Conservation (phyloP, 1,140 invertebrate genomes). For the Cyclargus thomasi region DNA sequence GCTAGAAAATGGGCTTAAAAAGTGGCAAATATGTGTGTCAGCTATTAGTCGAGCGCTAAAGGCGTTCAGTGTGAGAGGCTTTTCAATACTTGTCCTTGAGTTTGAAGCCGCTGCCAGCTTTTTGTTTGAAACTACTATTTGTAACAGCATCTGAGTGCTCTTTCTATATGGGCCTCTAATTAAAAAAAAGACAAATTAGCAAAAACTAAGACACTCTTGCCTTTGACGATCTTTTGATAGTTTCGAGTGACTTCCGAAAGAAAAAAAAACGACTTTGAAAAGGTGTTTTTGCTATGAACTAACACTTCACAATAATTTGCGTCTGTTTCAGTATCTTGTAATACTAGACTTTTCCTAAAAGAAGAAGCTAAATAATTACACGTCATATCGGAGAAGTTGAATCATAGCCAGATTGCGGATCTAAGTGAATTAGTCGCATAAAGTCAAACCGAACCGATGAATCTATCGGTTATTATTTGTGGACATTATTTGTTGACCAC, state of each 20-base stretch:
- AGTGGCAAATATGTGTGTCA: slow-evolving; percentile 11
- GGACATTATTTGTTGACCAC: no score
- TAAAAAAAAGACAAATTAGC: slow-evolving; percentile 12
- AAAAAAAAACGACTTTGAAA: no score
- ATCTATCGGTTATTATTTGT: no score
- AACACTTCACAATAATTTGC: no score
- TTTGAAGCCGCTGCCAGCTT: slow-evolving; percentile 10
- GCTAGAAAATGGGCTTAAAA: not conserved
- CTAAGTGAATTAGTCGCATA: no score
- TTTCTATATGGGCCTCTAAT: slow-evolving; percentile 7
- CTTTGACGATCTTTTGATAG: not conserved
- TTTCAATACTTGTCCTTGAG: slow-evolving; percentile 12
- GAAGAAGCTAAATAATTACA: no score
- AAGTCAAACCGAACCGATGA: no score
- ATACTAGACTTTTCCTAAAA: no score
- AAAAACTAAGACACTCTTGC: not conserved
- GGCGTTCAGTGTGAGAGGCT: slow-evolving; percentile 4
- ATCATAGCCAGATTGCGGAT: no score
- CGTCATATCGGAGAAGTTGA: no score
- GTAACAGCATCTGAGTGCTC: slow-evolving; percentile 7
- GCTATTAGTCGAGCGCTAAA: slow-evolving; percentile 5
- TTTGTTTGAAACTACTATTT: slow-evolving; percentile 10
- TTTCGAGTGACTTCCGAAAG: not conserved
- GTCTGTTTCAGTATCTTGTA: no score
- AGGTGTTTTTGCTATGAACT: no score